These are phyloP conservation scores for human (Homo sapiens) DNA, from an alignment of 2,113 vertebrate species.

Conservation along the genomic window DNA sequence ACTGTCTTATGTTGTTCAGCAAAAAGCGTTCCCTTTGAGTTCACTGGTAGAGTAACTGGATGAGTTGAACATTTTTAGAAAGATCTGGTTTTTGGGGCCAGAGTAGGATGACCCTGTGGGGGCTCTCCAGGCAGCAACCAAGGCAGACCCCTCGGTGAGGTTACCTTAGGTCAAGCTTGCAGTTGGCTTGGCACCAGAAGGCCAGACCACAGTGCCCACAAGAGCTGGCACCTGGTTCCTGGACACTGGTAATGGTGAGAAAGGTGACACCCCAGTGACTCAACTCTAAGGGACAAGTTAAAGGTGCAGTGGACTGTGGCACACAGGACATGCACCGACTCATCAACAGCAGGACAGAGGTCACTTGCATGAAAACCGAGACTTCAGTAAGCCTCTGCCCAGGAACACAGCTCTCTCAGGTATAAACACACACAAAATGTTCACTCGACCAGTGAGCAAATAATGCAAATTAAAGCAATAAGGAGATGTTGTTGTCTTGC, in stretches of 20 bases:
- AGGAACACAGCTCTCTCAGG: not conserved
- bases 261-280: constrained; percentile 63
- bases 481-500: not conserved
- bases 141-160: not conserved
- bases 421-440: not conserved
- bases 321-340: constrained; percentile 37
- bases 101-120: not conserved
- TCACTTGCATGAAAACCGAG: not conserved
- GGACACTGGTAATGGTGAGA: not conserved
- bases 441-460: accelerated
- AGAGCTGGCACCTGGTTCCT: constrained; percentile 27
- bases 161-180: not conserved
- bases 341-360: not conserved
- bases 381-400: not conserved
- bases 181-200: accelerated
- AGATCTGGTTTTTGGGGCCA: not conserved
- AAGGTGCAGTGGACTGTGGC: constrained; percentile 68
- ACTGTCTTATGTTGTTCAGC: not conserved
- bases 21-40: not conserved
- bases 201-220: accelerated
- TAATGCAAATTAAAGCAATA: not conserved
- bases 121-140: not conserved
- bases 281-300: constrained; percentile 69
- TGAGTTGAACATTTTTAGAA: not conserved
- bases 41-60: not conserved